Evolutionary conservation across 2,888 invertebrate genomes (phyloP).

Genomic region (Idaea dimidiata): DNA sequence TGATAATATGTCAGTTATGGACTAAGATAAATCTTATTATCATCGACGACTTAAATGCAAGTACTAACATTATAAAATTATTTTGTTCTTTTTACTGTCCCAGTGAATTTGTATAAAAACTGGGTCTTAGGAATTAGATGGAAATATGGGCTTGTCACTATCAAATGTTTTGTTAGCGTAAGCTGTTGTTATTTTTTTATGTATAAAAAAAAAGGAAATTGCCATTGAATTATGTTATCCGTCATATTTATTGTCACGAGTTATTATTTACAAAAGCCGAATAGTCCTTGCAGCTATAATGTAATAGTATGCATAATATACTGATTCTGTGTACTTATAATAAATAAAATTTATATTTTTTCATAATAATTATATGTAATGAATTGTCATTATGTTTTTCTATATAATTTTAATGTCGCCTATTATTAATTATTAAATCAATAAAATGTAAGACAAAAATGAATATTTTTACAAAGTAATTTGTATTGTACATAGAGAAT

Average conservation of each 20-base stretch:
- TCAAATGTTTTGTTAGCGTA: slow-evolving; percentile 28
- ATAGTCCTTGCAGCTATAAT: slow-evolving; percentile 49
- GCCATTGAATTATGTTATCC: slow-evolving; percentile 51
- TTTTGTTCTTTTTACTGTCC: slow-evolving; percentile 14
- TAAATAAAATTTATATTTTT: slow-evolving; percentile 70
- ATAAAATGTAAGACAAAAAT: slow-evolving; percentile 77
- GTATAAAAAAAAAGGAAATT: slow-evolving; percentile 42
- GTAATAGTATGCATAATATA: slow-evolving; percentile 52
- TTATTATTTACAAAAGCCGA: slow-evolving; percentile 36
- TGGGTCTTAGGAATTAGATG: slow-evolving; percentile 21
- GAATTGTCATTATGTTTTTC: slow-evolving; percentile 63
- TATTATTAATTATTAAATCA: slow-evolving; percentile 74
- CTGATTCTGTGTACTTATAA: slow-evolving; percentile 70
- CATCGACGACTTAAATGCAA: not conserved
- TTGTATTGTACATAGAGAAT: slow-evolving; percentile 80
- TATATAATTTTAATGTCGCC: slow-evolving; percentile 73
- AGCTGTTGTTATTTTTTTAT: slow-evolving; percentile 43
- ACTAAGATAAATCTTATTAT: not conserved
- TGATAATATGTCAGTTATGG: not conserved
- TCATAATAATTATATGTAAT: slow-evolving; percentile 52
- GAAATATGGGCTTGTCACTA: slow-evolving; percentile 17
- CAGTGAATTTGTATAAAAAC: slow-evolving; percentile 27
- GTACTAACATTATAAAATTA: not conserved
- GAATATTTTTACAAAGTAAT: slow-evolving; percentile 81
- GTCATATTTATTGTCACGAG: slow-evolving; percentile 45